phyloP scores from a whole-genome alignment of 2,797 vertebrate species.

The Gallinago solitaria region DNA sequence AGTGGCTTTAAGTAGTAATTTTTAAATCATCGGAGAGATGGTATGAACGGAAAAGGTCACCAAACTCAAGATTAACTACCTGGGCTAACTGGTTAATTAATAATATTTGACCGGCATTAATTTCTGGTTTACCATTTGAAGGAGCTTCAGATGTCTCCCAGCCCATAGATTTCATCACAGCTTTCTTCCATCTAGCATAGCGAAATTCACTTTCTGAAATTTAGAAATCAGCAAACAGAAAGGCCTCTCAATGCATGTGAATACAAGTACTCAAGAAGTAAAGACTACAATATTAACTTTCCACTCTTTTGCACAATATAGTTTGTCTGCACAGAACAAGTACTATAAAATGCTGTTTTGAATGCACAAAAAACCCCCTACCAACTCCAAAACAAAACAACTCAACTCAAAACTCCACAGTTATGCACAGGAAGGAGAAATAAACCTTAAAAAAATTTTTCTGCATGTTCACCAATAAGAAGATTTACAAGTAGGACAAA shows the following conservation, averaged over 20 bases:
- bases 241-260: not conserved
- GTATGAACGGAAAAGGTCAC: not conserved
- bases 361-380: not conserved
- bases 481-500: not conserved
- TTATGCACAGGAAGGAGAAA: not conserved
- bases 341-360: not conserved
- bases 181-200: slow-evolving; percentile 97
- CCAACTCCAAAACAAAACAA: not conserved
- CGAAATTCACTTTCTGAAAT: slow-evolving; percentile 91
- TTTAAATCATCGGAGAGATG: not conserved
- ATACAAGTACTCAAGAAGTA: not conserved
- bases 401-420: not conserved
- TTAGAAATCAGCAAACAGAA: not conserved
- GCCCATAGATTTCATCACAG: slow-evolving; percentile 92
- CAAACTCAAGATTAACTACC: not conserved
- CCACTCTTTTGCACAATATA: not conserved
- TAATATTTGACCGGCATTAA: not conserved
- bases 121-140: slow-evolving; percentile 79
- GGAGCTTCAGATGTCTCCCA: slow-evolving; percentile 88
- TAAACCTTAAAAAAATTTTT: not conserved
- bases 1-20: not conserved
- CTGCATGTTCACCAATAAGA: not conserved
- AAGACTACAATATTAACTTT: not conserved
- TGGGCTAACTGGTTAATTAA: not conserved
- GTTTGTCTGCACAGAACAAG: not conserved